phyloP scores from a whole-genome alignment of 2,797 vertebrate genomes.

The Glyptemys insculpta region DNA sequence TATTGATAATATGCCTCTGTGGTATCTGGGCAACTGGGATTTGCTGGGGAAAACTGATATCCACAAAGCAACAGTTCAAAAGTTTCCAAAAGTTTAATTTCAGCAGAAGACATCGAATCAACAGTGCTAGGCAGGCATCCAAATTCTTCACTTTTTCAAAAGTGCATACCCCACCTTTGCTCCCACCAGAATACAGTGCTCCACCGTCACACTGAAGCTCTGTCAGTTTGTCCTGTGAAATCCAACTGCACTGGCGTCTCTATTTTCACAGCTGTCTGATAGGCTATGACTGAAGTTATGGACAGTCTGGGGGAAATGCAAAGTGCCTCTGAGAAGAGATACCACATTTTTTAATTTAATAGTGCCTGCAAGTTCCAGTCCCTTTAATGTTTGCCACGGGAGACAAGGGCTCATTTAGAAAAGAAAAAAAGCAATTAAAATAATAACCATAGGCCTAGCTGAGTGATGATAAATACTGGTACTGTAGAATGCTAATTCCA shows the following conservation, averaged over 20 bases:
- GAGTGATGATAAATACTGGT: slow-evolving; percentile 29
- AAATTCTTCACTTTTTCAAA: neutral
- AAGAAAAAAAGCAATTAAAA: slow-evolving; percentile 37
- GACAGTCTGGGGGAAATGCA: neutral
- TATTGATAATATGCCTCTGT: neutral
- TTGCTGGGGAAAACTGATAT: accelerated
- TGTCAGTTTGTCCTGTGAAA: neutral
- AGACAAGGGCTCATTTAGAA: slow-evolving; percentile 51
- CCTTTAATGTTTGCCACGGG: slow-evolving; percentile 33
- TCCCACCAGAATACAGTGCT: neutral
- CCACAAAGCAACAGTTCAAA: neutral
- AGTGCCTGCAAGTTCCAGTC: neutral
- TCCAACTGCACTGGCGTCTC: accelerated
- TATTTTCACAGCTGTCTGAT: neutral
- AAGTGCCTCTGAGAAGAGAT: slow-evolving; percentile 23
- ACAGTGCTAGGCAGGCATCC: neutral
- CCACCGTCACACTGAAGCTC: accelerated
- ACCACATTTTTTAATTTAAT: neutral
- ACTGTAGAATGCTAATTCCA: slow-evolving; percentile 40
- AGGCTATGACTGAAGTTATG: neutral
- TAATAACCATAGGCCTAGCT: slow-evolving; percentile 20
- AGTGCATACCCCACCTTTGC: accelerated
- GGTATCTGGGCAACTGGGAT: neutral
- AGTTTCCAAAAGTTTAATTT: neutral
- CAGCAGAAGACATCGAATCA: neutral